These are phyloP conservation scores for Plebejus argus DNA, from an alignment of 2,888 invertebrate genomes.

Conservation along the genomic window DNA sequence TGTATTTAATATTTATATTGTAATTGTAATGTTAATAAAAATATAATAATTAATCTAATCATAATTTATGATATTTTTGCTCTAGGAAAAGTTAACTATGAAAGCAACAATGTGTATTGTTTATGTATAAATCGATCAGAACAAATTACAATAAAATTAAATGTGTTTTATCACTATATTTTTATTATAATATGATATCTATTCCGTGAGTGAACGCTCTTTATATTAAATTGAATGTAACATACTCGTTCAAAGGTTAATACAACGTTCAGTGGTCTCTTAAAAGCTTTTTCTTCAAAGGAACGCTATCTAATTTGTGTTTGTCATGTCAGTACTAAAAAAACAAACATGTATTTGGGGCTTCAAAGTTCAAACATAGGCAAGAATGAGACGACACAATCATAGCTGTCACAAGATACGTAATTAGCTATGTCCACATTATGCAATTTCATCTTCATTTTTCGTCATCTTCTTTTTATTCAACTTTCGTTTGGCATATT, in stretches of 20 bases:
- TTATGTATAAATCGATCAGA: background rate
- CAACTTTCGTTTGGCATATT: too few relatives aligned
- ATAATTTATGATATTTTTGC: conserved; percentile 21
- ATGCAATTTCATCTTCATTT: too few relatives aligned
- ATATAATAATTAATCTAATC: background rate
- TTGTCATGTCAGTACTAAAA: background rate
- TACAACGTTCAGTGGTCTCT: background rate
- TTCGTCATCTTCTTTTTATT: too few relatives aligned
- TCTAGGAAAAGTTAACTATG: background rate
- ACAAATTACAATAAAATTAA: conserved; percentile 15
- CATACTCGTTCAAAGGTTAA: background rate
- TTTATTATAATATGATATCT: background rate
- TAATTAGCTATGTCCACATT: too few relatives aligned
- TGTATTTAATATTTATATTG: too few relatives aligned
- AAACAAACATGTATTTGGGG: too few relatives aligned
- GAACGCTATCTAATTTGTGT: background rate
- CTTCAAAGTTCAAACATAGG: too few relatives aligned
- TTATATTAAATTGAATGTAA: conserved; percentile 2
- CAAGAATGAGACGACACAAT: too few relatives aligned
- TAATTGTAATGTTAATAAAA: background rate
- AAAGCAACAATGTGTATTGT: conserved; percentile 11
- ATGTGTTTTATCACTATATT: conserved; percentile 5
- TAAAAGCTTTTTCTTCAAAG: conserved; percentile 19
- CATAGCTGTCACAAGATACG: too few relatives aligned
- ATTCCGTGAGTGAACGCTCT: conserved; percentile 1